A percentile compares a stretch with the other conserved stretches of the same genome.
Evolutionary conservation across 2,113 vertebrate species (phyloP).

Genomic region (Leptodactylus fuscus): DNA sequence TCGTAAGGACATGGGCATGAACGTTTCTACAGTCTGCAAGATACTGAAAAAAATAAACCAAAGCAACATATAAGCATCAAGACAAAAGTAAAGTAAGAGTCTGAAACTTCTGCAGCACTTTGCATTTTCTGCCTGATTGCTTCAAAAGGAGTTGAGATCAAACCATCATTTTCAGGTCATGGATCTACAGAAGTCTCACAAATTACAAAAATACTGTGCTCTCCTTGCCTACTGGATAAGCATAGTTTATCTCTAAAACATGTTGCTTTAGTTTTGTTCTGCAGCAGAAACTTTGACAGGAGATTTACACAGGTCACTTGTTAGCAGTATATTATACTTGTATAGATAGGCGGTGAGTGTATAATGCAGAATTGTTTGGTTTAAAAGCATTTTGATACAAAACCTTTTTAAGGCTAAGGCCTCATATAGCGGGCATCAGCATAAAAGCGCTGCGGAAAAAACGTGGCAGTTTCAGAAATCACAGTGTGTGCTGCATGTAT

Average conservation of each 20-base stretch:
- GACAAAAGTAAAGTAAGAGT: not conserved
- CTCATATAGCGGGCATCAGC: no score
- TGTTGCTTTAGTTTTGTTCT: conserved; percentile 4
- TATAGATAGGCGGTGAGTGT: not conserved
- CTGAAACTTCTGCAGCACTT: conserved; percentile 14
- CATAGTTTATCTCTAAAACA: not conserved
- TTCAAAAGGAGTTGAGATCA: conserved; percentile 9
- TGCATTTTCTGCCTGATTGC: conserved; percentile 20
- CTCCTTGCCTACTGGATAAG: not conserved
- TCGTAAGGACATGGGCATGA: not conserved
- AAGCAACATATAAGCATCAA: not conserved
- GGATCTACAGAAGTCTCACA: not conserved
- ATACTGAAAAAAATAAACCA: not conserved
- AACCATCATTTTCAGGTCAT: conserved; percentile 15
- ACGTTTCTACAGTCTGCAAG: not conserved
- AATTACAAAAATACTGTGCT: conserved; percentile 20
- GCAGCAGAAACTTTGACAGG: not conserved
- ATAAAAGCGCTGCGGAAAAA: no score
- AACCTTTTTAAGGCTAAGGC: no score
- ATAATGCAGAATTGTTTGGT: not conserved
- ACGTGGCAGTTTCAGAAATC: no score
- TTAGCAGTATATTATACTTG: not conserved
- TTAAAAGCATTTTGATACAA: no score
- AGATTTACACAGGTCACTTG: not conserved
- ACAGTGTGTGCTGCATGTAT: no score